phyloP scores from a whole-genome alignment of 2,888 invertebrate species.

The Drosophila prostipennis region DNA sequence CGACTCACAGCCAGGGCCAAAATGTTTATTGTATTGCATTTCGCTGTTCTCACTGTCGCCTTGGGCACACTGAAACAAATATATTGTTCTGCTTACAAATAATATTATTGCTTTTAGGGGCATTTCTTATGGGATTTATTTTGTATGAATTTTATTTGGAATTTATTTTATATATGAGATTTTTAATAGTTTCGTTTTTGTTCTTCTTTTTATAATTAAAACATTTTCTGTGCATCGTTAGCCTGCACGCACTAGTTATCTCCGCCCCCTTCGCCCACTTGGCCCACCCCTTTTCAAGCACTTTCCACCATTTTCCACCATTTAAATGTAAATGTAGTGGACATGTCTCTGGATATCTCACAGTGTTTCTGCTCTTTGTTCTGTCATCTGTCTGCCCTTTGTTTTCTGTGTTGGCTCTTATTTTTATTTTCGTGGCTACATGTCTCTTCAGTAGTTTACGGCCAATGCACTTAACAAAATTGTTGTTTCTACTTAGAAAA shows the following conservation, averaged over 20 bases:
- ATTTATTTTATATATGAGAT: neutral
- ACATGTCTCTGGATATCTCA: constrained; percentile 46
- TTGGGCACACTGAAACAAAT: constrained; percentile 1
- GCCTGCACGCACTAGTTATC: constrained; percentile 2
- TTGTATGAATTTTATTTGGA: no score
- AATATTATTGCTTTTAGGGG: no score
- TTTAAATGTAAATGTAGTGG: constrained; percentile 59
- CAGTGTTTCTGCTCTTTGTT: constrained; percentile 24
- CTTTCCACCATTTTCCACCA: constrained; percentile 18
- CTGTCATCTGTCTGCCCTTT: constrained; percentile 9
- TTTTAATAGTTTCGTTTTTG: neutral
- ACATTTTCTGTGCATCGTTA: constrained; percentile 6
- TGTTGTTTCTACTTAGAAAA: neutral
- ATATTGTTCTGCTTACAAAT: neutral
- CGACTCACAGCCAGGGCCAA: constrained; percentile 10
- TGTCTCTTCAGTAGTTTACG: neutral
- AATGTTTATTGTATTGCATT: constrained; percentile 65
- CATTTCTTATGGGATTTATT: no score
- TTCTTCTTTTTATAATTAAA: neutral
- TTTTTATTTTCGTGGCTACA: neutral
- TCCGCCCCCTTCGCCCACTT: constrained; percentile 7
- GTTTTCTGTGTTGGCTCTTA: neutral
- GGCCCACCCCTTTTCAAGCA: neutral
- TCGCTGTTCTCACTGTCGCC: constrained; percentile 47
- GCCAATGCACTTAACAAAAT: neutral